Percentiles rank a stretch among this genome's conserved stretches.
Evolutionary conservation across 2,888 invertebrate genomes (phyloP).

Genomic region (Aspidiotus rigidus): DNA sequence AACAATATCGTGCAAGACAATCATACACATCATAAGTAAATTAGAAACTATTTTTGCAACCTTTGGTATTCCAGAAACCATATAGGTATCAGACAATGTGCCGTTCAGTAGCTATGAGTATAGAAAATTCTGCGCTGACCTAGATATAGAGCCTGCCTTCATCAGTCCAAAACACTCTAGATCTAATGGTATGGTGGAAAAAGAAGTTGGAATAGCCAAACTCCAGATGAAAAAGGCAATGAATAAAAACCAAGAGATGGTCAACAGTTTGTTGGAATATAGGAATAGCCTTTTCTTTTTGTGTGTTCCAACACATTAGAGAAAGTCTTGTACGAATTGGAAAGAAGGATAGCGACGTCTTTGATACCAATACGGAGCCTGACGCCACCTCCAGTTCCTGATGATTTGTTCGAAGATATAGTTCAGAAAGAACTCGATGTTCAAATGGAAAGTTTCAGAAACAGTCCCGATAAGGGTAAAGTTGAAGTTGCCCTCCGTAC

Average conservation of each 20-base stretch:
- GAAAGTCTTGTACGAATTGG: not conserved
- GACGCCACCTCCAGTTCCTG: too few species aligned
- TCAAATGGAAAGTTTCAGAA: too few species aligned
- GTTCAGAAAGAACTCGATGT: too few species aligned
- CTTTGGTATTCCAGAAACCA: constrained; percentile 1
- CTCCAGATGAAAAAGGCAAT: not conserved
- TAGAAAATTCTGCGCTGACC: constrained; percentile 3
- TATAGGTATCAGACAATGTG: constrained; percentile 19
- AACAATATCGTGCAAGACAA: not conserved
- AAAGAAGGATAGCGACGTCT: not conserved
- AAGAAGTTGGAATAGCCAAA: constrained; percentile 11
- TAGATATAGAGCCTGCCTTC: not conserved
- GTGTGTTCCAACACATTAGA: not conserved
- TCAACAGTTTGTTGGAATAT: not conserved
- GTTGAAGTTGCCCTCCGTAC: too few species aligned
- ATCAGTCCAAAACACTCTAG: constrained; percentile 10
- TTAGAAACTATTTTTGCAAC: not conserved
- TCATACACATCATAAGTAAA: not conserved
- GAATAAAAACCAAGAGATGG: not conserved
- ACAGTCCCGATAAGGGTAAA: too few species aligned
- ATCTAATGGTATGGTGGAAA: constrained; percentile 10
- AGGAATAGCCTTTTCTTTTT: not conserved
- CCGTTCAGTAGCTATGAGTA: not conserved
- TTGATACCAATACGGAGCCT: not conserved
- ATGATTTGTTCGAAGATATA: too few species aligned